Percentiles rank a stretch among this genome's conserved stretches.
phyloP scores from a whole-genome alignment of 2,113 vertebrate genomes.

The Cariama cristata region DNA sequence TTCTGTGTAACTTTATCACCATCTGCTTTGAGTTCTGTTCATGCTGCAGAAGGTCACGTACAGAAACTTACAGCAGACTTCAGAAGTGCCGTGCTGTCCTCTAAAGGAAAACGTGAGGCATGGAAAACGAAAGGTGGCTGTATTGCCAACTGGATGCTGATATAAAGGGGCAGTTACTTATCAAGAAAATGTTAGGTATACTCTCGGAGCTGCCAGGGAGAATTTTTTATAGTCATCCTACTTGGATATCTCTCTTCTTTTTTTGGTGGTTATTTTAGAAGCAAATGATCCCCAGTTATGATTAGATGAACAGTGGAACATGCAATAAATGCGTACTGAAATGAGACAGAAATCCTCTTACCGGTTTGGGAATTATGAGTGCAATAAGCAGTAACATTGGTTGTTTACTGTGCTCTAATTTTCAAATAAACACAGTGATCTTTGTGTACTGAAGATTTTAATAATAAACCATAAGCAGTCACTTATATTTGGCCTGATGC shows the following conservation, averaged over 20 bases:
- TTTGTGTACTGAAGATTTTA: not conserved
- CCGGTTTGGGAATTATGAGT: not conserved
- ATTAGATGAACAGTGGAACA: not conserved
- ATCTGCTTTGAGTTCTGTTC: conserved; percentile 37
- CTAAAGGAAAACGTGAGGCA: not conserved
- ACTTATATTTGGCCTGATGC: not conserved
- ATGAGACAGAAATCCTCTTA: not conserved
- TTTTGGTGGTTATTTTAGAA: not conserved
- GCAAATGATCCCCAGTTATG: not conserved
- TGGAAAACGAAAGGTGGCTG: not conserved
- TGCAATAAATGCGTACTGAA: not conserved
- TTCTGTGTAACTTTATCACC: not conserved
- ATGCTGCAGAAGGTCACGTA: not conserved
- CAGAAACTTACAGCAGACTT: not conserved
- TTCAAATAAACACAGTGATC: not conserved
- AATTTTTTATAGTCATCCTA: not conserved
- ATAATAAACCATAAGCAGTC: not conserved
- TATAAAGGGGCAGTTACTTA: not conserved
- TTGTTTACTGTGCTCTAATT: not conserved
- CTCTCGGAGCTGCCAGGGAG: not conserved
- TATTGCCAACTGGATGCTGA: not conserved
- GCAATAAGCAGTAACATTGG: not conserved
- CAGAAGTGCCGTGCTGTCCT: not conserved
- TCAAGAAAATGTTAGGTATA: not conserved
- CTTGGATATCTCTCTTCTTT: not conserved